These are phyloP conservation scores for Zapus hudsonius DNA, from an alignment of 2,113 vertebrate species.

Conservation along the genomic window DNA sequence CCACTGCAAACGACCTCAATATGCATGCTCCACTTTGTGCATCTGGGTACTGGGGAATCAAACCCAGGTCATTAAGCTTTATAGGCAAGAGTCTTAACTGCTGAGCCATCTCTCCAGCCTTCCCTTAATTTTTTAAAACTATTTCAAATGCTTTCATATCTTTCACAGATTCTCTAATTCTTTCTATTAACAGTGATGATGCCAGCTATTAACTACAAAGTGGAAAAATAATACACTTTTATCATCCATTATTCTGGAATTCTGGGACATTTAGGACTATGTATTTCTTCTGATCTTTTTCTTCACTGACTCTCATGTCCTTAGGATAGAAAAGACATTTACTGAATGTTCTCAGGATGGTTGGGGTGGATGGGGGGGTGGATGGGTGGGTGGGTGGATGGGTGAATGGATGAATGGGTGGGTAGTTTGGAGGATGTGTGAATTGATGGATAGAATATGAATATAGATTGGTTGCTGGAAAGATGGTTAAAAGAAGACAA, in stretches of 20 bases:
- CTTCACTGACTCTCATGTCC: neutral
- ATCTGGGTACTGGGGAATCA: too few species aligned
- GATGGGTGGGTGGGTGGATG: too few species aligned
- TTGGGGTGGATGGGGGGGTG: neutral
- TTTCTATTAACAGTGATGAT: neutral
- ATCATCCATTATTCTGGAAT: neutral
- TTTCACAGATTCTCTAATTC: neutral
- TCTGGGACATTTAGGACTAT: neutral
- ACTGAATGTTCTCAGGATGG: neutral
- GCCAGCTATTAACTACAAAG: neutral
- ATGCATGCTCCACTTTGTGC: too few species aligned
- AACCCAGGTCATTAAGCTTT: too few species aligned
- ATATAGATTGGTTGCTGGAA: fast-evolving
- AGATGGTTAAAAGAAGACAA: neutral
- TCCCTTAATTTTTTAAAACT: neutral
- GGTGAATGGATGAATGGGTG: neutral
- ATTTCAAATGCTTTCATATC: neutral
- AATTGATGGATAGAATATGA: neutral
- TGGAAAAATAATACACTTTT: neutral
- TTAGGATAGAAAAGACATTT: neutral
- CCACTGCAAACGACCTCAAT: too few species aligned
- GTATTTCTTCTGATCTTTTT: neutral
- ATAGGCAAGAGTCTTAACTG: too few species aligned
- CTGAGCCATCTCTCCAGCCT: too few species aligned
- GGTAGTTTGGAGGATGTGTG: too few species aligned